phyloP scores from a whole-genome alignment of 2,888 invertebrate species.

The Nowickia ferox region DNA sequence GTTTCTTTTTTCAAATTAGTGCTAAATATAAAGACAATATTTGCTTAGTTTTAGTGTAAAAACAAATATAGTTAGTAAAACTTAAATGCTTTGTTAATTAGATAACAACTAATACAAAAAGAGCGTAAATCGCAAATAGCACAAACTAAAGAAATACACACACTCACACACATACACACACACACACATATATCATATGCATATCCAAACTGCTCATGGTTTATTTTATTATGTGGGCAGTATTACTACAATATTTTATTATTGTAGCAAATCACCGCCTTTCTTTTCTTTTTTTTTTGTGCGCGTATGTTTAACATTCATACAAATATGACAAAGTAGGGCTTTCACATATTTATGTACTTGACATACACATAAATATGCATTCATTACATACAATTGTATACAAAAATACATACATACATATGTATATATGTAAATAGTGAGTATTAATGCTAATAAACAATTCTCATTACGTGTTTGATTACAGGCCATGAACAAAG shows the following conservation, averaged over 20 bases:
- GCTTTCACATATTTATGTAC: slow-evolving; percentile 75
- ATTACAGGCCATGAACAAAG: slow-evolving; percentile 14
- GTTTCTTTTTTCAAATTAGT: no score
- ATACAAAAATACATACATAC: not conserved
- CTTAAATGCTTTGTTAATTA: not conserved
- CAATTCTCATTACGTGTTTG: slow-evolving; percentile 15
- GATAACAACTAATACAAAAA: not conserved
- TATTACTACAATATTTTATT: slow-evolving; percentile 36
- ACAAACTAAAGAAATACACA: not conserved
- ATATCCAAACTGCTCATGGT: slow-evolving; percentile 42
- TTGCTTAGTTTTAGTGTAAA: no score
- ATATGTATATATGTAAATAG: not conserved
- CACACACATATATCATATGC: no score
- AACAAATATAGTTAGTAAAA: no score
- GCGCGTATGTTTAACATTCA: not conserved
- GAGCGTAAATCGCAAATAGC: not conserved
- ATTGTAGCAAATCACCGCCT: slow-evolving; percentile 51
- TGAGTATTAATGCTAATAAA: slow-evolving; percentile 1
- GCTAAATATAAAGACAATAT: no score
- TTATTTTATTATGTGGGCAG: slow-evolving; percentile 42
- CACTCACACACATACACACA: no score
- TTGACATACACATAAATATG: not conserved
- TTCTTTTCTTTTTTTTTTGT: slow-evolving; percentile 37
- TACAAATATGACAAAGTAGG: slow-evolving; percentile 47
- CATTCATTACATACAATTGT: not conserved